Conservation (phyloP, 2,797 vertebrate genomes). For the Scolopax rusticola region DNA sequence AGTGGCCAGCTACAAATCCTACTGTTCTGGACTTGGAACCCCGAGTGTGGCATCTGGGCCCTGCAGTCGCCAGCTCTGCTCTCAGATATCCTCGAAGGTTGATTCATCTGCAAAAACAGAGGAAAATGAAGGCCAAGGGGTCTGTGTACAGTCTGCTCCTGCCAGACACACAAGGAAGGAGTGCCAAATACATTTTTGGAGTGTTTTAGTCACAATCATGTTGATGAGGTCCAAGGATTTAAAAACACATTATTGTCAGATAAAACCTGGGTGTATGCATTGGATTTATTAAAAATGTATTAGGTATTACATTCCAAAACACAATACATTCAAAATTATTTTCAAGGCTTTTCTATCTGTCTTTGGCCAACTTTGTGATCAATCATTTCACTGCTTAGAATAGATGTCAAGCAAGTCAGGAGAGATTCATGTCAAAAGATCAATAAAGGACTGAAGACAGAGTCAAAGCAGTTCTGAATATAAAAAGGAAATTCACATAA, state of each 20-base stretch:
- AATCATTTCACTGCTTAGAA: neutral
- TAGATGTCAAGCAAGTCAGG: neutral
- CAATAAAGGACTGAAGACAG: neutral
- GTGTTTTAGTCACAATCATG: neutral
- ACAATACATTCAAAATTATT: neutral
- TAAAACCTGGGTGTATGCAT: neutral
- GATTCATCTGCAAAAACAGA: constrained; percentile 28
- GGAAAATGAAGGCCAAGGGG: neutral
- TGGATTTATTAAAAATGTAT: neutral
- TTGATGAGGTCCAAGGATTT: neutral
- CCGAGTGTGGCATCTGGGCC: constrained; percentile 38
- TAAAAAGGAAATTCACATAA: neutral
- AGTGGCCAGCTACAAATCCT: neutral
- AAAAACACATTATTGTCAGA: neutral
- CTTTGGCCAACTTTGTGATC: constrained; percentile 4
- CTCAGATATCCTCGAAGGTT: neutral
- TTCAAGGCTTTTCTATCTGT: neutral
- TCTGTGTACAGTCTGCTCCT: neutral
- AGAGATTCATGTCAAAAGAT: constrained; percentile 17
- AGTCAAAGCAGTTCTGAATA: neutral
- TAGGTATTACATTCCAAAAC: neutral
- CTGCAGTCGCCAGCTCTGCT: constrained; percentile 17
- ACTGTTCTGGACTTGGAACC: constrained; percentile 26
- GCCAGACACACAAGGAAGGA: neutral
- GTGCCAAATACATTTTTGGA: neutral